phyloP scores from a whole-genome alignment of 2,113 vertebrate genomes.

The Clarias batrachus region DNA sequence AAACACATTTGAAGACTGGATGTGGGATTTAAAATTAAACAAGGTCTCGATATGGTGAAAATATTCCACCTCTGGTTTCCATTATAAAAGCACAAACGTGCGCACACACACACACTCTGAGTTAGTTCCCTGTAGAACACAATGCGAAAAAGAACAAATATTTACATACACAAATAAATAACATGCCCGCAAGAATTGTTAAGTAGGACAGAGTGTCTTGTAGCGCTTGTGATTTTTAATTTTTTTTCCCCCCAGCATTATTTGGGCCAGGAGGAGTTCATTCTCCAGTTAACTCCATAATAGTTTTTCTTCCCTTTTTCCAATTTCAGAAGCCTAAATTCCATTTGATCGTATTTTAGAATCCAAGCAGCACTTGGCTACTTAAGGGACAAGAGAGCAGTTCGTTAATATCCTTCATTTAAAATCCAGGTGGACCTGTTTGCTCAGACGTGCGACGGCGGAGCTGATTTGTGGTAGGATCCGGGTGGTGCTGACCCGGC shows the following conservation, averaged over 20 bases:
- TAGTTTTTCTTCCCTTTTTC: background rate
- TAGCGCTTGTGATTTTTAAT: background rate
- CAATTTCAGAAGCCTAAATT: background rate
- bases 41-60: conserved; percentile 1
- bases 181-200: conserved; percentile 24
- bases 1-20: background rate
- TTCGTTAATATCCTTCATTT: conserved; percentile 41
- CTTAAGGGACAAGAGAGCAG: background rate
- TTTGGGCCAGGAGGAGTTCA: background rate
- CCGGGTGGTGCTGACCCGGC: conserved; percentile 73
- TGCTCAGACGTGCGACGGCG: conserved; percentile 79
- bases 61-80: conserved; percentile 27
- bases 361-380: background rate
- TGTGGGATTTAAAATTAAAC: conserved; percentile 11
- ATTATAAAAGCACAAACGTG: conserved; percentile 22
- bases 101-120: conserved; percentile 16
- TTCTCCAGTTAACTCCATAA: conserved; percentile 4
- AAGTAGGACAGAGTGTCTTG: background rate
- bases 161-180: conserved; percentile 56
- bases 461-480: conserved; percentile 88
- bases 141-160: conserved; percentile 21
- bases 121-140: background rate
- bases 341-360: background rate
- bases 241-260: background rate
- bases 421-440: background rate